Evolutionary conservation across 2,113 vertebrate species (phyloP).

Genomic region (Xenopus laevis): DNA sequence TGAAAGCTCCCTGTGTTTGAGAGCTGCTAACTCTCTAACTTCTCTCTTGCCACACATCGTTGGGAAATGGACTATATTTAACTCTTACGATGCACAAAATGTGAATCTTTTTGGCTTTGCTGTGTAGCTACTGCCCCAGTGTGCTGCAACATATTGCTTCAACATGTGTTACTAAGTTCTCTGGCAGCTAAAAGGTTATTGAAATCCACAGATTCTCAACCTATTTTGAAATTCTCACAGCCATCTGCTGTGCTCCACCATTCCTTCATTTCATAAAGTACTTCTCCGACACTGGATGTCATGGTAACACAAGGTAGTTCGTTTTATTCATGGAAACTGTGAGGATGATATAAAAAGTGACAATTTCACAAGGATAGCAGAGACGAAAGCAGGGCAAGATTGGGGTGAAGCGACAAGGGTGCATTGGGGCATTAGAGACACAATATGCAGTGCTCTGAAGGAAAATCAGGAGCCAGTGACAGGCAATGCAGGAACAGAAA

Average conservation of each 20-base stretch:
- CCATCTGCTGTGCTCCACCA: constrained; percentile 33
- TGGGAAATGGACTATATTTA: neutral
- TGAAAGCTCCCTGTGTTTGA: neutral
- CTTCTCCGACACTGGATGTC: constrained; percentile 34
- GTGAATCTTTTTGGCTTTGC: too few species aligned
- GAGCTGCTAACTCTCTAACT: constrained; percentile 4
- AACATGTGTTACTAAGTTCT: neutral
- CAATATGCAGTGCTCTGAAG: neutral
- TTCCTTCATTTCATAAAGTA: constrained; percentile 16
- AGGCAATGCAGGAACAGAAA: too few species aligned
- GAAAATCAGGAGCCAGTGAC: neutral
- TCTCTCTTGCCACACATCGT: neutral
- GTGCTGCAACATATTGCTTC: neutral
- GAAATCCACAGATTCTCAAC: constrained; percentile 11
- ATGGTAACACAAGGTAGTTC: constrained; percentile 36
- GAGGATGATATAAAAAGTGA: constrained; percentile 16
- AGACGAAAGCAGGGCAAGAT: neutral
- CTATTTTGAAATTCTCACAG: constrained; percentile 4
- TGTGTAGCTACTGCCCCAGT: too few species aligned
- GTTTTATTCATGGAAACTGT: constrained; percentile 27
- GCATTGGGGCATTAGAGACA: neutral
- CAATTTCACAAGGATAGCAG: constrained; percentile 8
- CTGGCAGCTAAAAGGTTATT: constrained; percentile 10
- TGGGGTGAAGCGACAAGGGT: neutral
- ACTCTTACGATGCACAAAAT: neutral